Percentiles rank a stretch among this genome's conserved stretches.
phyloP scores from a whole-genome alignment of 2,113 vertebrate species.

The Piaya cayana region DNA sequence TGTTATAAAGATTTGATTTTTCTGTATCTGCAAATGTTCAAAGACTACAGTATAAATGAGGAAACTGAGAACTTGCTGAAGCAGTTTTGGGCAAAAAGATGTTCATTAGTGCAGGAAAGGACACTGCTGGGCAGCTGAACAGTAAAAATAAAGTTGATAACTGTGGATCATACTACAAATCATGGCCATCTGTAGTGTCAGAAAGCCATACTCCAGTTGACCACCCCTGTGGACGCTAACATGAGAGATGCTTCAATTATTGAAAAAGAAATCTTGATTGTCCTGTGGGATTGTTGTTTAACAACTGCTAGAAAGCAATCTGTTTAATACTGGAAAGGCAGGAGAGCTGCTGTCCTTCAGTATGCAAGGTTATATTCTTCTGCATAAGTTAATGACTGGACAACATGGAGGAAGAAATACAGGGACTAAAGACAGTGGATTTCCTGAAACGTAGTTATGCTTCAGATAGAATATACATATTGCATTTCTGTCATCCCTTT shows the following conservation, averaged over 20 bases:
- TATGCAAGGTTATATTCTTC: neutral
- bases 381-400: neutral
- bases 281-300: neutral
- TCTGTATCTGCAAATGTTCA: neutral
- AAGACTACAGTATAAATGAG: neutral
- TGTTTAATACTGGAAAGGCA: neutral
- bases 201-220: neutral
- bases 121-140: neutral
- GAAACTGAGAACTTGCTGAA: neutral
- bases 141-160: neutral
- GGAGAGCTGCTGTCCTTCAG: neutral
- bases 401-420: neutral
- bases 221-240: neutral
- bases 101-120: neutral
- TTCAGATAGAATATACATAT: neutral
- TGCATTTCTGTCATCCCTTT: neutral
- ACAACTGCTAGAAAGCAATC: neutral
- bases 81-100: neutral
- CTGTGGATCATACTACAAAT: neutral
- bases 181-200: neutral
- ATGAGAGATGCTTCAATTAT: neutral
- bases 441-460: neutral
- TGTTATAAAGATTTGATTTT: neutral
- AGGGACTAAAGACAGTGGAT: neutral
- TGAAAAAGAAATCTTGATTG: neutral